These are phyloP conservation scores for Drosophila rhopaloa DNA, from an alignment of 1,140 invertebrate species.

Conservation along the genomic window DNA sequence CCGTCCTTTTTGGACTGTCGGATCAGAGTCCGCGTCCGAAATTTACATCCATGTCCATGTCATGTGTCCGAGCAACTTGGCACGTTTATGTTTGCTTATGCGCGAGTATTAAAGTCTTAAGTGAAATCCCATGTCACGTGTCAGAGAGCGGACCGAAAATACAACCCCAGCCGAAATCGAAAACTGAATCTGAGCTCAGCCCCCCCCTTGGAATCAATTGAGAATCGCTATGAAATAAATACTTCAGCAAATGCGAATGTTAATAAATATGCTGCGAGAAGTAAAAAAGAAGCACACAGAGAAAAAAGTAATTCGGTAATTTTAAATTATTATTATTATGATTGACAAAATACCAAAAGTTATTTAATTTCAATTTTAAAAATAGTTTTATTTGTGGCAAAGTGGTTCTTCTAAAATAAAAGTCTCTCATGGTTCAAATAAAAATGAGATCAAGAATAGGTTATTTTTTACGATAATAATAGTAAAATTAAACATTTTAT, in stretches of 20 bases:
- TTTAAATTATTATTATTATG: no score
- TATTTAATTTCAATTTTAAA: no score
- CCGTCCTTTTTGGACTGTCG: slow-evolving; percentile 67
- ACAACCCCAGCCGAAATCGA: slow-evolving; percentile 29
- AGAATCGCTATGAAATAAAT: slow-evolving; percentile 73
- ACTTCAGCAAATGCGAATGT: slow-evolving; percentile 44
- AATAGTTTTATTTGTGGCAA: no score
- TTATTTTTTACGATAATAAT: no score
- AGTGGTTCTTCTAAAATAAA: no score
- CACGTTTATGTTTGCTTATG: slow-evolving; percentile 78
- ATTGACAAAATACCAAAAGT: no score
- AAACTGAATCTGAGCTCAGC: slow-evolving; percentile 24
- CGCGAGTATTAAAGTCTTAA: slow-evolving; percentile 75
- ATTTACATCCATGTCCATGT: slow-evolving; percentile 62
- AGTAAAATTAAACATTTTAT: no score
- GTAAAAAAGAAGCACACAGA: slow-evolving; percentile 24
- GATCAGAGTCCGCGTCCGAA: slow-evolving; percentile 59
- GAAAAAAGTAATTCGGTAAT: background rate
- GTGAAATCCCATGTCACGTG: slow-evolving; percentile 82
- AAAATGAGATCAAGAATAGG: background rate
- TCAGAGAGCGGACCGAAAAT: slow-evolving; percentile 53
- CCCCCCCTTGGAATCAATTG: slow-evolving; percentile 63
- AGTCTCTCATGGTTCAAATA: no score
- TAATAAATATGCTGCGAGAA: slow-evolving; percentile 53
- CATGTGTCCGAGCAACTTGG: slow-evolving; percentile 74